phyloP scores from a whole-genome alignment of 2,888 invertebrate genomes.

The Conchocele bisecta region DNA sequence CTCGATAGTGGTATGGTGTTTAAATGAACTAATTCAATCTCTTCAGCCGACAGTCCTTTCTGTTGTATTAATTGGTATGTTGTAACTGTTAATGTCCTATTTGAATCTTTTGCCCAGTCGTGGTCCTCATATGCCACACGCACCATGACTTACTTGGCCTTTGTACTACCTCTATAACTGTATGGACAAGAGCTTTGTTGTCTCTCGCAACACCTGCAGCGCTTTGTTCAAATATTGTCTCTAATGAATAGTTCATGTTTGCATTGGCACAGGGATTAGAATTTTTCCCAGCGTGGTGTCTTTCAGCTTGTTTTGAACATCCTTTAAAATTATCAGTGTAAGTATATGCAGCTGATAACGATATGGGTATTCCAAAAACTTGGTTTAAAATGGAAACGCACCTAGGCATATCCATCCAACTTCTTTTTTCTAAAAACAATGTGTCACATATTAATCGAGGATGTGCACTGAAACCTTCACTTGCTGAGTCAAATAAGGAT shows the following conservation, averaged over 20 bases:
- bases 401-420: slow-evolving; percentile 9
- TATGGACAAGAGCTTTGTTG: slow-evolving; percentile 32
- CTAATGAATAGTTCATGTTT: slow-evolving; percentile 13
- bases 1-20: slow-evolving; percentile 14
- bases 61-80: slow-evolving; percentile 28
- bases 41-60: slow-evolving; percentile 5
- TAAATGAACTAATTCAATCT: slow-evolving; percentile 2
- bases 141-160: slow-evolving; percentile 22
- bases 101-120: slow-evolving; percentile 31
- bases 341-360: slow-evolving; percentile 1
- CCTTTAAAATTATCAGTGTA: slow-evolving; percentile 5
- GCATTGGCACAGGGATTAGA: slow-evolving; percentile 11
- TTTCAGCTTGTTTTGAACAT: slow-evolving; percentile 2
- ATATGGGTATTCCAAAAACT: slow-evolving; percentile 5
- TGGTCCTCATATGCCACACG: slow-evolving; percentile 27
- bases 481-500: background rate
- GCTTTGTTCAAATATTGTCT: slow-evolving; percentile 9
- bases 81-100: slow-evolving; percentile 19
- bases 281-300: slow-evolving; percentile 7
- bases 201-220: slow-evolving; percentile 19
- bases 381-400: slow-evolving; percentile 1
- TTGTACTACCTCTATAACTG: slow-evolving; percentile 30
- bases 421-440: background rate
- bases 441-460: slow-evolving; percentile 8
- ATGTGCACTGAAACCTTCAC: background rate